phyloP scores from a whole-genome alignment of 2,797 vertebrate species.

The Amazona finschi region DNA sequence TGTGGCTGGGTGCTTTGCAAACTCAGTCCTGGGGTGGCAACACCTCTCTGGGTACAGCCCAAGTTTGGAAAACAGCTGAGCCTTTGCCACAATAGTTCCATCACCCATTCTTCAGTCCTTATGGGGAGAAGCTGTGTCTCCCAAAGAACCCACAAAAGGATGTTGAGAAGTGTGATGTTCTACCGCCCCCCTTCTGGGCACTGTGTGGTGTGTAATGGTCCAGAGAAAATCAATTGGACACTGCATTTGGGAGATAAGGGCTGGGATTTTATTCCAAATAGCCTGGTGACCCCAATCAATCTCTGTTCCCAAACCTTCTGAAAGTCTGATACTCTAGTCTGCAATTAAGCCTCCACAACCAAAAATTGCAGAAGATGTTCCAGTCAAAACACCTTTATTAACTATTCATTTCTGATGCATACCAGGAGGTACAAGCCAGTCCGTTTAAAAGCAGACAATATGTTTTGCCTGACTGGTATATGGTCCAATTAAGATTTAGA shows the following conservation, averaged over 20 bases:
- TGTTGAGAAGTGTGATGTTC: constrained; percentile 51
- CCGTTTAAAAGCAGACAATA: neutral
- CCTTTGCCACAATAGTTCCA: rapidly evolving
- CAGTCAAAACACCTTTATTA: constrained; percentile 78
- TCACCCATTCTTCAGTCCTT: neutral
- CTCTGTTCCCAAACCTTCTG: constrained; percentile 84
- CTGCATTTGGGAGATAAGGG: constrained; percentile 85
- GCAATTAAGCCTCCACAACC: constrained; percentile 77
- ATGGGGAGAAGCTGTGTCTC: neutral
- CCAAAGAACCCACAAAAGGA: neutral
- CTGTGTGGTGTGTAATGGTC: constrained; percentile 83
- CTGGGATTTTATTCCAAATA: constrained; percentile 78
- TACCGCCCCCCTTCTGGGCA: neutral
- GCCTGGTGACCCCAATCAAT: constrained; percentile 90
- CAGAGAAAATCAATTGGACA: constrained; percentile 92
- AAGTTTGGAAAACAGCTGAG: neutral
- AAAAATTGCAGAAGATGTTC: constrained; percentile 88
- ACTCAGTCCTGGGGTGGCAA: neutral
- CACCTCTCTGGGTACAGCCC: neutral
- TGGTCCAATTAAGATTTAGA: constrained; percentile 6
- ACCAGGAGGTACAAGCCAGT: neutral
- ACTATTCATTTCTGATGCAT: constrained; percentile 67
- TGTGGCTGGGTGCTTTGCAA: neutral
- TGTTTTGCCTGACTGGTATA: constrained; percentile 6
- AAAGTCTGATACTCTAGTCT: constrained; percentile 75